Conservation (phyloP, 2,888 invertebrate species). For the Drosophila dives region DNA sequence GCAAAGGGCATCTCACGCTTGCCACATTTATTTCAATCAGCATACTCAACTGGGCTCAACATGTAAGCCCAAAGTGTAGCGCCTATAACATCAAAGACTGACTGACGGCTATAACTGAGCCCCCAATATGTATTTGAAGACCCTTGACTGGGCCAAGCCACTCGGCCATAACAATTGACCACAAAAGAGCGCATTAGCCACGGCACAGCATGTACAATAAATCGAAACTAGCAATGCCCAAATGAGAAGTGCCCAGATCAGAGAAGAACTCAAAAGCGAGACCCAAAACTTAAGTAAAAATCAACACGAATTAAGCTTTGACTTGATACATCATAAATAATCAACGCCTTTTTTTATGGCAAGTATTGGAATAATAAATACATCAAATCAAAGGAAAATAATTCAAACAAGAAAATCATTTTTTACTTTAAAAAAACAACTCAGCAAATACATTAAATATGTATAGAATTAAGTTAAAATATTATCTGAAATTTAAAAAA, state of each 20-base stretch:
- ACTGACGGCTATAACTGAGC: conserved; percentile 1
- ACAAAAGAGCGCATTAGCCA: conserved; percentile 17
- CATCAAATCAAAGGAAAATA: background rate
- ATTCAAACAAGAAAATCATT: background rate
- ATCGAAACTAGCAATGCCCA: background rate
- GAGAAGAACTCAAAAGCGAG: conserved; percentile 2
- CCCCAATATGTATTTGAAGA: conserved; percentile 16
- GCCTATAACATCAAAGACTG: conserved; percentile 48
- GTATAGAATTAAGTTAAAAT: background rate
- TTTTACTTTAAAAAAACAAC: background rate
- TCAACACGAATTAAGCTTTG: conserved; percentile 7
- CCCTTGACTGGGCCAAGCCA: conserved; percentile 29
- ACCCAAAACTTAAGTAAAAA: conserved; percentile 11
- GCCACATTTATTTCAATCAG: conserved; percentile 73
- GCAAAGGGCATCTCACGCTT: conserved; percentile 59
- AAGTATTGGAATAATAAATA: background rate
- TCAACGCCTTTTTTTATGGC: background rate
- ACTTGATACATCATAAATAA: conserved; percentile 18
- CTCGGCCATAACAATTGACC: conserved; percentile 33
- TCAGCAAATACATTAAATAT: background rate
- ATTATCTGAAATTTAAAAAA: background rate
- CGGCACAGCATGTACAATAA: conserved; percentile 23
- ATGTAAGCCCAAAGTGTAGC: conserved; percentile 11
- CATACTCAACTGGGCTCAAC: conserved; percentile 13
- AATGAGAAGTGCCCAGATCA: background rate